Evolutionary conservation across 1,140 invertebrate genomes (phyloP), one percentile per base, ranked within the genome.

Genomic region (Dreissena rostriformis): DNA sequence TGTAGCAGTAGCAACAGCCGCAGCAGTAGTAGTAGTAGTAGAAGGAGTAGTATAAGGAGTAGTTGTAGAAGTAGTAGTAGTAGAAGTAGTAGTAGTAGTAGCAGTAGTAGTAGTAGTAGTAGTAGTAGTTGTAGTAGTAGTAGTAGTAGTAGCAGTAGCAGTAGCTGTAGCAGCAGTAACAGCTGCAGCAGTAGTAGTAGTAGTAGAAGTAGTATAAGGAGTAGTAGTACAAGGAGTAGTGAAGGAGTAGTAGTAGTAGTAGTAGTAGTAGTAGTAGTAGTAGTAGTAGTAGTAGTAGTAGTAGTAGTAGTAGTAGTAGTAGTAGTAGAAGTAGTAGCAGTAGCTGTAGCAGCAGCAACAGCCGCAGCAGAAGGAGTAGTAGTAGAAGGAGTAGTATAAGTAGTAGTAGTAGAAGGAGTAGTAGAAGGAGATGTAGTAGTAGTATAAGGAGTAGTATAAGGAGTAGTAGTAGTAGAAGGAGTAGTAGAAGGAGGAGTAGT

Each of bases 271-370:
- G 53, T 57, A 57, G 53, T 57, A 57, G 53, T 57, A 57, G 53
- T 57, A 57, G 53, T 57, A 57, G 53, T 57, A 57, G 53, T 57
- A 57, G 53, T 57, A 57, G 53, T 57, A 57, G 53, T 57, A 57
- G 53, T 57, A 57, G 53, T 57, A 57, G 53, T 57, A 57, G 53
- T 57, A 57, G 53, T 57, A 57, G 53, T 57, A 57, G 53, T 57
- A 57, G 53, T 57, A 57, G 53, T 57, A 57, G 53, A 14, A 57
- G 53, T 57, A 57, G 53, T 57, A 57, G 53, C 53, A 57, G 53
- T 19, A 57, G 53, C 53, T 14, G 53, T 19, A 57, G 53, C 53
- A 57, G 53, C 53, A 57, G 53, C 53, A 57, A 19, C 53, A 57
- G 53, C 53, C 12, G 53, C 53, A 57, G 53, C 53, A 57, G 53